Percentiles rank a stretch among this genome's conserved stretches.
Evolutionary conservation across 2,113 vertebrate species (phyloP).

Genomic region (Bostrychus sinensis): DNA sequence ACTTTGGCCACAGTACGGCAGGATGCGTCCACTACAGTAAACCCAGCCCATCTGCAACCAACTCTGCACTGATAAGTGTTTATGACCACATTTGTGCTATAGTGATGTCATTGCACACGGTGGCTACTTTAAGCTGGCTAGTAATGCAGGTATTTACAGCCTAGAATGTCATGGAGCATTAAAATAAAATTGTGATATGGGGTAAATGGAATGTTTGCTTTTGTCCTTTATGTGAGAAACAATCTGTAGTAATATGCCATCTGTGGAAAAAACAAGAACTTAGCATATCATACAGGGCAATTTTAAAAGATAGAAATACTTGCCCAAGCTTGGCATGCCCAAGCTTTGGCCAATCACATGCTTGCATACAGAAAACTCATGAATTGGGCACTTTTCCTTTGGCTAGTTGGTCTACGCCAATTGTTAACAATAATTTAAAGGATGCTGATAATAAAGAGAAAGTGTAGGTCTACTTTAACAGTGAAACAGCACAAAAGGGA

Average conservation of each 20-base stretch:
- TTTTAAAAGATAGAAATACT: too few species aligned
- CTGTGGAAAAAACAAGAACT: neutral
- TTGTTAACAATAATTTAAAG: too few species aligned
- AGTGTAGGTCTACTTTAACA: too few species aligned
- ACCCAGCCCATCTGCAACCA: slow-evolving; percentile 35
- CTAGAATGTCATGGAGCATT: neutral
- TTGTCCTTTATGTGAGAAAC: neutral
- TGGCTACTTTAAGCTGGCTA: slow-evolving; percentile 1
- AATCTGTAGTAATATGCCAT: neutral
- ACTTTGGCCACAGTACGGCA: slow-evolving; percentile 37
- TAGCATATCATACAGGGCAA: neutral
- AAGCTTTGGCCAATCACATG: too few species aligned
- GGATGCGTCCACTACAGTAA: slow-evolving; percentile 28
- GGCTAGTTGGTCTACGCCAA: too few species aligned
- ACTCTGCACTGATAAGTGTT: slow-evolving; percentile 22
- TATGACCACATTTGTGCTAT: slow-evolving; percentile 11
- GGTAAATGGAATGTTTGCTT: neutral
- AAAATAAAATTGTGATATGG: neutral
- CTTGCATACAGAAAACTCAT: too few species aligned
- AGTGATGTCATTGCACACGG: slow-evolving; percentile 19
- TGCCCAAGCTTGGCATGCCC: too few species aligned
- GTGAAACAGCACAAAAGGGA: too few species aligned
- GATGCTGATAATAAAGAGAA: too few species aligned
- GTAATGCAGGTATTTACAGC: slow-evolving; percentile 14
- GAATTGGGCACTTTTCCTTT: too few species aligned